These are phyloP conservation scores for Ormyrus nitidulus DNA, from an alignment of 2,888 invertebrate species.

Conservation along the genomic window DNA sequence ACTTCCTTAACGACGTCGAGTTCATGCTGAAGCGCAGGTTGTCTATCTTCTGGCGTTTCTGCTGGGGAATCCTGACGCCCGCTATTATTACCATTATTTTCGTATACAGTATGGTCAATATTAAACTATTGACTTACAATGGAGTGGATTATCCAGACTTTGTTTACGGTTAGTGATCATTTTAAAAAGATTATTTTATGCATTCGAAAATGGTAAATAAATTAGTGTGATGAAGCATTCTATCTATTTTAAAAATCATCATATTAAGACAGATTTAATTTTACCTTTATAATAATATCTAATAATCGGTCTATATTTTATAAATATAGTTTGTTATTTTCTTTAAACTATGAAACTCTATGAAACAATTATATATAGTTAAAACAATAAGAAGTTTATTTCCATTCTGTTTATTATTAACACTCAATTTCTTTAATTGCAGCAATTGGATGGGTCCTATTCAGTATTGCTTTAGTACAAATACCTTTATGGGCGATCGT, in stretches of 20 bases:
- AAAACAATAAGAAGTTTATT: too few species aligned
- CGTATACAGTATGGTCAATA: slow-evolving; percentile 82
- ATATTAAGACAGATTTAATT: too few species aligned
- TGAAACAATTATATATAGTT: too few species aligned
- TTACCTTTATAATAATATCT: too few species aligned
- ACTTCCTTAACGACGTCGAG: slow-evolving; percentile 84
- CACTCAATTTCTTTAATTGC: slow-evolving; percentile 39
- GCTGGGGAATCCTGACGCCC: slow-evolving; percentile 88
- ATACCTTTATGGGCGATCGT: slow-evolving; percentile 75
- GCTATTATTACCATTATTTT: slow-evolving; percentile 83
- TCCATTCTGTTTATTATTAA: not conserved
- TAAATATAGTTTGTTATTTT: too few species aligned
- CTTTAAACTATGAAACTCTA: too few species aligned
- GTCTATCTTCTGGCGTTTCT: slow-evolving; percentile 86
- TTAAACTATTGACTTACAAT: slow-evolving; percentile 81
- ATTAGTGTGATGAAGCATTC: too few species aligned
- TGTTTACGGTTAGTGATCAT: slow-evolving; percentile 77
- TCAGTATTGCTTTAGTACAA: slow-evolving; percentile 77
- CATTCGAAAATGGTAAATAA: not conserved
- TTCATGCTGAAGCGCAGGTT: slow-evolving; percentile 86
- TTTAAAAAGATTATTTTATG: slow-evolving; percentile 2
- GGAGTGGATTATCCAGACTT: slow-evolving; percentile 79
- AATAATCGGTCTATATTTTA: too few species aligned
- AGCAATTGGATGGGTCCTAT: slow-evolving; percentile 77
- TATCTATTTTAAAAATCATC: too few species aligned